Evolutionary conservation across 2,888 invertebrate genomes (phyloP).

Genomic region (Pollenia angustigena): DNA sequence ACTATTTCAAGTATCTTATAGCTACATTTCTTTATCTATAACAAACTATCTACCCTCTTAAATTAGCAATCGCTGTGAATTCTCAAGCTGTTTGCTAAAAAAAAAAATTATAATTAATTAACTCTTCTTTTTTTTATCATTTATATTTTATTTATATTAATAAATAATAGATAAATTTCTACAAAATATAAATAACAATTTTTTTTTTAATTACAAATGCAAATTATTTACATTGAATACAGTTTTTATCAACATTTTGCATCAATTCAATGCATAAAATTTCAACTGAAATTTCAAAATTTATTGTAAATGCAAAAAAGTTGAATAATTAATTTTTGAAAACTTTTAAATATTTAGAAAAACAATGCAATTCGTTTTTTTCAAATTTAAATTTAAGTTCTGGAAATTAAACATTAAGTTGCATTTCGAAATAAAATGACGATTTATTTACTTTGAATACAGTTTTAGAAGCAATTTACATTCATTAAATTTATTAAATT

Average conservation of each 20-base stretch:
- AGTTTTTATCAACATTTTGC: not conserved
- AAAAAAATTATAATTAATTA: not conserved
- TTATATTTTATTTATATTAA: not conserved
- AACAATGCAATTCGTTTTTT: no score
- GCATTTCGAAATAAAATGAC: no score
- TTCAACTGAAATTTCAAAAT: constrained; percentile 14
- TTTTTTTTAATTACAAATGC: not conserved
- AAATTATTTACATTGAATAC: constrained; percentile 2
- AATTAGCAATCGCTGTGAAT: not conserved
- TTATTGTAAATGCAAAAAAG: not conserved
- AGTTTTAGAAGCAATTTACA: no score
- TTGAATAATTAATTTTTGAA: no score
- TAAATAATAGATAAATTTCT: not conserved
- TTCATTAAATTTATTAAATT: no score
- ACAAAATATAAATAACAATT: not conserved
- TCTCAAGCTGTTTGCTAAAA: constrained; percentile 3
- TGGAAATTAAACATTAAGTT: no score
- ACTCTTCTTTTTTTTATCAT: not conserved
- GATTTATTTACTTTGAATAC: no score
- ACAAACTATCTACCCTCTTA: not conserved
- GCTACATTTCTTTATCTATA: not conserved
- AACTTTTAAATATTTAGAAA: no score
- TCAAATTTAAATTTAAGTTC: no score
- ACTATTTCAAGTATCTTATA: not conserved
- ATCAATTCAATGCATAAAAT: constrained; percentile 4